Evolutionary conservation across 2,113 vertebrate genomes (phyloP).

Genomic region (Rhinogobius similis): DNA sequence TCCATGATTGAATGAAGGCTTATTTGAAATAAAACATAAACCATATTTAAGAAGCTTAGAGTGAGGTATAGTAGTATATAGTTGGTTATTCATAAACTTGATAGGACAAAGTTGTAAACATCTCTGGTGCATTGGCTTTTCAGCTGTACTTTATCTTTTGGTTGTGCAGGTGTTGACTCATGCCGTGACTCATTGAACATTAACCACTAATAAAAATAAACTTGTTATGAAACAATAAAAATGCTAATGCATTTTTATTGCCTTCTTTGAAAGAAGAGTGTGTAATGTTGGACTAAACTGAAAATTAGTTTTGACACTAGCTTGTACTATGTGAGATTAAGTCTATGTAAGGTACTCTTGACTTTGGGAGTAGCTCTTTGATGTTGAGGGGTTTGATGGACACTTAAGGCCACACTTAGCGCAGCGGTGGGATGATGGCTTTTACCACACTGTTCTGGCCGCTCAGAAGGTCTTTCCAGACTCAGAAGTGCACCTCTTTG

Average conservation of each 20-base stretch:
- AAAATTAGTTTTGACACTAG: not conserved
- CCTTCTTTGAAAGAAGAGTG: not conserved
- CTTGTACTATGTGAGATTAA: conserved; percentile 21
- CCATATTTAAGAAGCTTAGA: not conserved
- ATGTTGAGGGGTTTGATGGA: conserved; percentile 42
- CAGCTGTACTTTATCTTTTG: conserved; percentile 11
- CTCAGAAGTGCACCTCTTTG: conserved; percentile 22
- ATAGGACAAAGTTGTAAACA: conserved; percentile 19
- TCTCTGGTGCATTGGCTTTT: conserved; percentile 28
- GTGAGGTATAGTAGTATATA: not conserved
- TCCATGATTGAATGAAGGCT: not conserved
- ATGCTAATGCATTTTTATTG: not conserved
- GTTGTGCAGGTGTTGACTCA: conserved; percentile 50
- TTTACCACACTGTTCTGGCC: conserved; percentile 5
- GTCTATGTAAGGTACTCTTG: conserved; percentile 21
- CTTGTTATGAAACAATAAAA: not conserved
- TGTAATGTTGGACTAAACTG: too few species aligned
- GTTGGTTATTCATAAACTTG: conserved; percentile 26
- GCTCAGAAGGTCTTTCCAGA: conserved; percentile 18
- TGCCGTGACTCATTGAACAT: conserved; percentile 45
- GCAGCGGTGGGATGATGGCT: not conserved
- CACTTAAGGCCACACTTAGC: conserved; percentile 17
- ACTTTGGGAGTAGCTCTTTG: conserved; percentile 50
- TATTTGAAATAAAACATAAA: not conserved
- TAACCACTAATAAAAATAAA: not conserved